Percentiles rank a stretch among this genome's conserved stretches.
phyloP scores from a whole-genome alignment of 2,113 vertebrate genomes.

The Acanthisitta chloris region DNA sequence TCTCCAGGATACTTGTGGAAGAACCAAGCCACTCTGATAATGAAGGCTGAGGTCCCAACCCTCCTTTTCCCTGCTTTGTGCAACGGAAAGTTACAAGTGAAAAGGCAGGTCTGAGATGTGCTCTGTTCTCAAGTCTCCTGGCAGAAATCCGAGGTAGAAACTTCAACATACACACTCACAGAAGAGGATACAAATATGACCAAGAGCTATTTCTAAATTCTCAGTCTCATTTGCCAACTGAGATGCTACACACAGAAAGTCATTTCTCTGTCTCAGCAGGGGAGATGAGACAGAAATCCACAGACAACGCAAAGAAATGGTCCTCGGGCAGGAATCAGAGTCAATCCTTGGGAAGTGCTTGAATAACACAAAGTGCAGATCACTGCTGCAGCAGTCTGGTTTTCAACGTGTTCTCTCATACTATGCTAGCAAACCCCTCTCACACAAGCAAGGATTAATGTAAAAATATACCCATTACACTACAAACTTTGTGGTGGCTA shows the following conservation, averaged over 20 bases:
- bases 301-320: background rate
- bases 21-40: background rate
- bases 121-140: background rate
- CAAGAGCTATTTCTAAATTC: background rate
- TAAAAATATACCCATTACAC: background rate
- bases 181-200: background rate
- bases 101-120: background rate
- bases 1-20: background rate
- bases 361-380: background rate
- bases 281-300: background rate
- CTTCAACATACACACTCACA: background rate
- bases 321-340: background rate
- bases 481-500: background rate
- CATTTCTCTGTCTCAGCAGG: background rate
- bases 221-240: background rate
- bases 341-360: background rate
- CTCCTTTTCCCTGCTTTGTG: background rate
- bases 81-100: background rate
- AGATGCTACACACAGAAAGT: background rate
- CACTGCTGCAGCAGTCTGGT: background rate
- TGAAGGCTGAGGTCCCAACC: background rate
- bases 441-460: background rate
- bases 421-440: background rate
- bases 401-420: background rate
- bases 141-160: background rate